Evolutionary conservation across 2,797 vertebrate genomes (phyloP).

Genomic region (Hafferia zeledoni): DNA sequence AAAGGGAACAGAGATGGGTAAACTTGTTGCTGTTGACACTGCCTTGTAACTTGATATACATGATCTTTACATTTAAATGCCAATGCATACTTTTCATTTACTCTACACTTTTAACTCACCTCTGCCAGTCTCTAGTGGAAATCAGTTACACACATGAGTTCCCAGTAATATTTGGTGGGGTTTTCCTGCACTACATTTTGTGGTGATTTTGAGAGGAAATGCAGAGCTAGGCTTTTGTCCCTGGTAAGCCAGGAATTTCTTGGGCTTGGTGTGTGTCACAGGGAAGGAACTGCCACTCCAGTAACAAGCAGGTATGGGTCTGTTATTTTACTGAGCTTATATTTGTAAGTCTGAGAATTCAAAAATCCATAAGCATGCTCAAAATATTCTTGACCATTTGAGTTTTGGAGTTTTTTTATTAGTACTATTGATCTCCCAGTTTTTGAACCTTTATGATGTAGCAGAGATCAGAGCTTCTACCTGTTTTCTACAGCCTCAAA

Average conservation of each 20-base stretch:
- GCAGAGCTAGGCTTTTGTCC: neutral
- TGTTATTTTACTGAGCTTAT: neutral
- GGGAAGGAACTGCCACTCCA: neutral
- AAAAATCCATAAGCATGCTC: neutral
- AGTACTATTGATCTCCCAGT: neutral
- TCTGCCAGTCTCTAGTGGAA: neutral
- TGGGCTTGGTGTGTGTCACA: neutral
- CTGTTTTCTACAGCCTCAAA: neutral
- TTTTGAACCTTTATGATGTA: neutral
- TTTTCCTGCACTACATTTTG: neutral
- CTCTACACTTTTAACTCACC: neutral
- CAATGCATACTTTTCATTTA: neutral
- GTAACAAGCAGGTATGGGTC: neutral
- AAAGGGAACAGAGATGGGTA: neutral
- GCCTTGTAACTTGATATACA: neutral
- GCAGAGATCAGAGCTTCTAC: neutral
- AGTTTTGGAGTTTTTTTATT: neutral
- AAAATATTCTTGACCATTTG: neutral
- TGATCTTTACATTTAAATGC: neutral
- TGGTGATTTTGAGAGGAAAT: neutral
- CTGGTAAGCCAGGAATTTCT: neutral
- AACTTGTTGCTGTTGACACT: neutral
- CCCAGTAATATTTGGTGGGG: neutral
- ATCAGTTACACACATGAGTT: neutral
- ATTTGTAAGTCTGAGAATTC: neutral